Evolutionary conservation across 2,113 vertebrate genomes (phyloP).

Genomic region (Penelope pileata): DNA sequence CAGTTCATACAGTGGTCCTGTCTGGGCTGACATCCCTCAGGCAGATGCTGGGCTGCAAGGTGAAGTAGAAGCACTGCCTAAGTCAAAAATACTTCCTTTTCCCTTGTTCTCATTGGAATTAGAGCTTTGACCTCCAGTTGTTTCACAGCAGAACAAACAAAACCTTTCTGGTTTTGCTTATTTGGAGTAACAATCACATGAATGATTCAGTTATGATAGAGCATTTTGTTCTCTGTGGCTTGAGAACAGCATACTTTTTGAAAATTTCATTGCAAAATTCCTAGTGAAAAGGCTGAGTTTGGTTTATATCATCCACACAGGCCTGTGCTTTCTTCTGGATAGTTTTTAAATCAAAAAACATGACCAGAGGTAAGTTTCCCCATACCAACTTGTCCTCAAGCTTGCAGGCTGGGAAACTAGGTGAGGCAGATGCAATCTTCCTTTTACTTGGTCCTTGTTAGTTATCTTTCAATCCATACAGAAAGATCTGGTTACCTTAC

Average conservation of each 20-base stretch:
- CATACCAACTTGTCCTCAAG: neutral
- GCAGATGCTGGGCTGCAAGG: neutral
- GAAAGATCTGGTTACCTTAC: neutral
- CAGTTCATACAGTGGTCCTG: neutral
- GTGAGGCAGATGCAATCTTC: neutral
- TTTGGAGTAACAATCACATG: slow-evolving; percentile 25
- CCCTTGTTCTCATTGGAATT: neutral
- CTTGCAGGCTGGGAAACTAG: neutral
- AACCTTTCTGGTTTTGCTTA: slow-evolving; percentile 40
- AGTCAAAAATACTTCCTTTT: neutral
- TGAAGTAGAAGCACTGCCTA: neutral
- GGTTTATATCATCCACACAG: neutral
- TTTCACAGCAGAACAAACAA: slow-evolving; percentile 56
- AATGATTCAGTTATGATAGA: slow-evolving; percentile 1
- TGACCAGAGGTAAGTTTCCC: neutral
- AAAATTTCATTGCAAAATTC: neutral
- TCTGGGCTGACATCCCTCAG: neutral
- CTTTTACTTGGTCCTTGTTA: neutral
- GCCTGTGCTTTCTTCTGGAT: neutral
- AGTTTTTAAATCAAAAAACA: neutral
- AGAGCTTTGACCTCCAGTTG: slow-evolving; percentile 20
- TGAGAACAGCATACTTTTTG: slow-evolving; percentile 4
- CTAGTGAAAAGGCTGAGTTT: neutral
- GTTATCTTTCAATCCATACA: neutral
- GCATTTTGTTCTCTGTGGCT: slow-evolving; percentile 33